Conservation (phyloP, 2,888 invertebrate genomes). For the Nephrotoma flavescens region DNA sequence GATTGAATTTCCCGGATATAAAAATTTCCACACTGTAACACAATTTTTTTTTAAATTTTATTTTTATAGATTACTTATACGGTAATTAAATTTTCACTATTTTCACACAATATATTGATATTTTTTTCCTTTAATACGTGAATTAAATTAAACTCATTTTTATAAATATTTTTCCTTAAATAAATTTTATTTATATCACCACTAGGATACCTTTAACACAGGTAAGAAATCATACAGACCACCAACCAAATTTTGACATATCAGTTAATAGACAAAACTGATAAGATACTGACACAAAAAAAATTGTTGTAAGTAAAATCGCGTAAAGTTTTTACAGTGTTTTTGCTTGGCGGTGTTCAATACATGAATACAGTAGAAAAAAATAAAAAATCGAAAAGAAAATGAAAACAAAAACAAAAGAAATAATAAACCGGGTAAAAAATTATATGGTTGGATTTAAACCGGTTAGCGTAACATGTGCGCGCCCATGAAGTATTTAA, state of each 20-base stretch:
- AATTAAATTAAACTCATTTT: not conserved
- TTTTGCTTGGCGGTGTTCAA: not conserved
- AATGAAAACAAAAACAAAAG: slow-evolving; percentile 1
- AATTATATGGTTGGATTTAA: not conserved
- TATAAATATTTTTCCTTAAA: not conserved
- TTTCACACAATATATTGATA: not conserved
- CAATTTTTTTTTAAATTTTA: not conserved
- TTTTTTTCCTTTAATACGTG: not conserved
- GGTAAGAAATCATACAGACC: not conserved
- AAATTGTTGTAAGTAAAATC: not conserved
- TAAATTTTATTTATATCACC: not conserved
- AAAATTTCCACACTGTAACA: not conserved
- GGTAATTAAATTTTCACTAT: not conserved
- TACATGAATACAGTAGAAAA: not conserved
- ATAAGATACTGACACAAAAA: not conserved
- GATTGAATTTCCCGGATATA: not conserved
- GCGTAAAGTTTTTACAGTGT: not conserved
- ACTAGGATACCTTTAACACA: not conserved
- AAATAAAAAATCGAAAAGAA: not conserved
- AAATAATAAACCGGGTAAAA: not conserved
- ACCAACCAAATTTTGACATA: not conserved
- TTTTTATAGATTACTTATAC: not conserved
- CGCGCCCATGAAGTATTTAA: not conserved
- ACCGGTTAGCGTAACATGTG: not conserved
- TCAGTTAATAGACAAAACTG: slow-evolving; percentile 4